A percentile compares a stretch with the other conserved stretches of the same genome.
These are phyloP conservation scores for Trochalopteron elliotii DNA, from an alignment of 2,113 vertebrate species.

Conservation along the genomic window DNA sequence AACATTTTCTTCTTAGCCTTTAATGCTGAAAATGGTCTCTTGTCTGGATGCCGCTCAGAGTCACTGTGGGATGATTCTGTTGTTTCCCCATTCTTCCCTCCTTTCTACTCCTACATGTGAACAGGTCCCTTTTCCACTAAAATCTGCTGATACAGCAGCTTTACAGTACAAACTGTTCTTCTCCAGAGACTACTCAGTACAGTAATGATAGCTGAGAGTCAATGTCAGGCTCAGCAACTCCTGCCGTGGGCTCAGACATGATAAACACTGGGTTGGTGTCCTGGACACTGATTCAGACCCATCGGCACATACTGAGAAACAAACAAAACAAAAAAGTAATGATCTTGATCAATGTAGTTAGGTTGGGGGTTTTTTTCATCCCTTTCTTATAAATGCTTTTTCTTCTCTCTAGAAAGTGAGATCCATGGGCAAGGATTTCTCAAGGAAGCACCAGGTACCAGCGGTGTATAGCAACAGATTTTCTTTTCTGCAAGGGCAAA, in stretches of 20 bases:
- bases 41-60: not conserved
- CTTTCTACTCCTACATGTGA: not conserved
- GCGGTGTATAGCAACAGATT: not conserved
- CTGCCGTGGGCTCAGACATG: not conserved
- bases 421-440: not conserved
- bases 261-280: not conserved
- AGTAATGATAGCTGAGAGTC: not conserved
- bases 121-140: not conserved
- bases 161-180: not conserved
- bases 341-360: not conserved
- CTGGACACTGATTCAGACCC: not conserved
- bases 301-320: not conserved
- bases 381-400: not conserved
- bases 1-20: not conserved
- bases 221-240: not conserved
- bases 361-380: accelerated
- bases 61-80: not conserved
- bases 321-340: not conserved
- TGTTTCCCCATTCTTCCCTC: not conserved
- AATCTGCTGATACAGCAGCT: not conserved
- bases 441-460: not conserved
- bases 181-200: not conserved
- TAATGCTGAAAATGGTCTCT: not conserved
- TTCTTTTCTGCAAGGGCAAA: not conserved
- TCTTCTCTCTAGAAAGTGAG: not conserved